Evolutionary conservation across 1,140 invertebrate species (phyloP), one percentile per base, ranked within the genome.

Genomic region (Drosophila nasuta): DNA sequence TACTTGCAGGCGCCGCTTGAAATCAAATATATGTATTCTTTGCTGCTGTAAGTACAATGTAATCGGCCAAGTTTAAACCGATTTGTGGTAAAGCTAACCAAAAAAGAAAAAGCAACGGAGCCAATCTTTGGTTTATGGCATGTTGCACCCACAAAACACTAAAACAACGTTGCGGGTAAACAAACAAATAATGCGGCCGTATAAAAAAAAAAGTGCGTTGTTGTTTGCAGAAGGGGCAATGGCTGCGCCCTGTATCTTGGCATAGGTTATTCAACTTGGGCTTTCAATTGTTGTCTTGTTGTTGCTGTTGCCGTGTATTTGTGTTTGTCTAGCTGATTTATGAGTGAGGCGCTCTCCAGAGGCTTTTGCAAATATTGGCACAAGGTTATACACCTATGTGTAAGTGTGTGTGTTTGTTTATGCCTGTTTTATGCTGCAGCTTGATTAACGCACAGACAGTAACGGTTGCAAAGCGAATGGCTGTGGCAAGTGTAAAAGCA

Each of bases 291-390:
- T 62, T 35, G 57, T 64, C 30, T 13, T 30, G 33, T 59, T 72
- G 52, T 62, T 35, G 57, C 58, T 46, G 7, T 30, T 60, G 28
- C 20, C 38, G 59, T 35, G 43, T 64, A 60, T 64, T 58, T 62
- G 51, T 86, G 68, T 88, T 79, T 87, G 83, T 82, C 73, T 83
- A 80, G 80, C 80, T 89, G 77, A 88, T 89, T 88, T 88, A 88
- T 89, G 83, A 80, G 83, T 69, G 70, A 72, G 46, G 45, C 43
- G 15, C 28, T 67, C 64, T 68, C 41, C 30, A 51, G 66, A 56
- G 60, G 63, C 63, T 63, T 66, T 56, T 38, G 60, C 64, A 83
- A 88, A 88, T 88, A 89, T 83, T 88, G 80, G 63, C 77, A 75
- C 58, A 71, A 81, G 77, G 60, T 49, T 75, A 71, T 80, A 75